Base-by-base conservation (phyloP, 2,113 vertebrate genomes). In the Larimichthys polyactis region DNA sequence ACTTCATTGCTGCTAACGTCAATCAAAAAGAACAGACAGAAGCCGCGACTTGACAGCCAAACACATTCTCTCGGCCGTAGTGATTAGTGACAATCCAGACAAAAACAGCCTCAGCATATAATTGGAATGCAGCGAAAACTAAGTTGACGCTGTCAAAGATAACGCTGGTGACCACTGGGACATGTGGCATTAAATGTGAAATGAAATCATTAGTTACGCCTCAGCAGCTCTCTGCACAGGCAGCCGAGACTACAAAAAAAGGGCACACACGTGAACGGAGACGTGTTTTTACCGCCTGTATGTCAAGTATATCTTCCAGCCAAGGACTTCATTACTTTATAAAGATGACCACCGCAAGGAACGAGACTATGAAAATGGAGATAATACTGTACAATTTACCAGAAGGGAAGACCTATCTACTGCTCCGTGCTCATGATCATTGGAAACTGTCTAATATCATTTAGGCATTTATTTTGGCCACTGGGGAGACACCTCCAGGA, bases 41-140 rank as follows among this genome's bases (percentile, higher is more conserved):
- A 44, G 52, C 51, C 73, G 69, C 19, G 4, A 22, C 77, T 62
- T 32, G 74, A 71, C 78, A 81, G 74, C 73, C 77, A 77, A 84
- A 73, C 10, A 15, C 74, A 19, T 65, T 59, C 71, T 66, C 55
- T 51, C 65, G 48, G 84, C 77, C 55, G 3, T 2, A 0, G 54
- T 65, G 79, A 92, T 90, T 75, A 84, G 77, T 75, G 82, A 81
- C 82, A 71, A 62, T 60, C 84, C 75, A 87, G 60, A 90, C 71
- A 72, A 73, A 87, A 85, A 86, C 75, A 85, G 65, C 78, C 73
- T 46, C 55, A 2, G 51, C 79, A 44, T 75, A 69, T 84, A 90
- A 90, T 85, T 83, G 78, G 58, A 72, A 66, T 62, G 64, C 70
- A 9, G 63, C 2, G 29, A 75, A 82, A 85, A 81, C 48, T 60